Base-by-base conservation (phyloP, 2,888 invertebrate genomes). In the Cerceris ruficornis region DNA sequence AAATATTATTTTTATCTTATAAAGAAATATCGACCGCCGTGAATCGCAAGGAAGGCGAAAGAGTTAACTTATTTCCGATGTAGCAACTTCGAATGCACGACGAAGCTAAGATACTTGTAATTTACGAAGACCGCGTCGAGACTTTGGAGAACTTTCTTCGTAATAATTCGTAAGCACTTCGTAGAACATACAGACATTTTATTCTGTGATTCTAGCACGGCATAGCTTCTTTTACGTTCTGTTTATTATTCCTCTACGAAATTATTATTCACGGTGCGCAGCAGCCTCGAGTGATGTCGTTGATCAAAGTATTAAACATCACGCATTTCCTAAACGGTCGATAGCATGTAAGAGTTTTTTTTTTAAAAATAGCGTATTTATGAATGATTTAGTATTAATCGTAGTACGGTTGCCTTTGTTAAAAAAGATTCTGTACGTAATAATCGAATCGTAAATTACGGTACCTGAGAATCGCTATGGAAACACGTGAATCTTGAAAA, bases 1-100 rank as follows among this genome's bases (percentile, higher is more conserved):
- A 28, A 28, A 28, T 78, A 77, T 77, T 77, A 69, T 71, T 77
- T n/a, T 78, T 78, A 41, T 17, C 15, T 7, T 49, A 6, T 41
- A 2, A 59, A 49, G 42, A 15, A 77, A 60, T 39, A 41, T 68
- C 15, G 55, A 39, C 54, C 1, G 39, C 49, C 7, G 52, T 55
- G 54, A 55, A 39, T 28, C 15, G 54, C 2, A 6, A n/a, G 54
- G n/a, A 69, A 17, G 7, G 1, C n/a, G 15, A 6, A 61, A 15
- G 9, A 13, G 17, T 52, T 58, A 17, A 7, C 39, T 9, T 13
- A 28, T 28, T 71, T 13, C 14, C 7, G 28, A 7, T 46, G 15
- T 60, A 11, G 1, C 46, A 46, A 11, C 5, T 46, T 46, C 46
- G 46, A 46, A 11, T 46, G 9, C 5, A 46, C 9, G 11, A 6